phyloP scores from a whole-genome alignment of 2,113 vertebrate species.

The Notothenia coriiceps region DNA sequence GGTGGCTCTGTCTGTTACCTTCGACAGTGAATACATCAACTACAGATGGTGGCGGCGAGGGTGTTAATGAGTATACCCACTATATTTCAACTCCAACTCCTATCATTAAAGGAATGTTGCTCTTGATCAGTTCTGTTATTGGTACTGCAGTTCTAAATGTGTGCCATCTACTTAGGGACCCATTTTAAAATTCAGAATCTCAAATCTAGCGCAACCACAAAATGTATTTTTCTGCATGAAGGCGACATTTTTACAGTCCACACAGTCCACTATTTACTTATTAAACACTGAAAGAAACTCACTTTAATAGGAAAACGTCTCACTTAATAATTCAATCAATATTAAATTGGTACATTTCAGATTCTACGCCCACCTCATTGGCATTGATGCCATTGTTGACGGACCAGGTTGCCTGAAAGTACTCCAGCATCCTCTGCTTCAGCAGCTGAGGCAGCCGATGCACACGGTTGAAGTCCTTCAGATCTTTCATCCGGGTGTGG shows the following conservation, averaged over 20 bases:
- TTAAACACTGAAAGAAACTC: not conserved
- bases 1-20: constrained; percentile 46
- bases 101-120: constrained; percentile 47
- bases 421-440: constrained; percentile 97
- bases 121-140: constrained; percentile 17
- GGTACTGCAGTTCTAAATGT: constrained; percentile 52
- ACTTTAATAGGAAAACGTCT: not conserved
- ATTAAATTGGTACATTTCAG: no score
- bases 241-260: constrained; percentile 15
- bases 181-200: constrained; percentile 47
- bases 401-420: constrained; percentile 98
- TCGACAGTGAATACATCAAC: constrained; percentile 75
- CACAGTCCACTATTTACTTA: constrained; percentile 11
- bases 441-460: constrained; percentile 94
- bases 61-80: constrained; percentile 73
- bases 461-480: constrained; percentile 96
- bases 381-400: constrained; percentile 97
- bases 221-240: not conserved
- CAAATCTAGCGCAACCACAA: constrained; percentile 7
- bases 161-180: constrained; percentile 47
- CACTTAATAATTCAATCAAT: no score
- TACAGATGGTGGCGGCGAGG: constrained; percentile 41
- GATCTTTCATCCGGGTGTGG: constrained; percentile 96
- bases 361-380: constrained; percentile 87
- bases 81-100: constrained; percentile 41